Evolutionary conservation across 2,888 invertebrate species (phyloP).

Genomic region (Hemicrepidius hirtus): DNA sequence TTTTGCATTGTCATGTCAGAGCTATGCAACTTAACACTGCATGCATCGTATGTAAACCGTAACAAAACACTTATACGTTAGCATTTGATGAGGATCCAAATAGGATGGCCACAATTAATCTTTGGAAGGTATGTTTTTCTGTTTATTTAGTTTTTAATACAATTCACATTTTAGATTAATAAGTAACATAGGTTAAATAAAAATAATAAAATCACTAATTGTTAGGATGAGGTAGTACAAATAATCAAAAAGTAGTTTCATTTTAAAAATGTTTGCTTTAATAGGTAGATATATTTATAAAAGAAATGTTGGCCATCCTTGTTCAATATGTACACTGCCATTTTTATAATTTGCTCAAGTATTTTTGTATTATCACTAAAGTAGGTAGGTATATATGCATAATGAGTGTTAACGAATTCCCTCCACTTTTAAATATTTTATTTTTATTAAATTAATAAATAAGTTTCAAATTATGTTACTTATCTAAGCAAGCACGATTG

Average conservation of each 20-base stretch:
- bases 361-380: slow-evolving; percentile 45
- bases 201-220: too few relatives aligned
- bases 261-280: slow-evolving; percentile 6
- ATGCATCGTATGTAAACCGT: not conserved
- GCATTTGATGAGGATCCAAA: slow-evolving; percentile 6
- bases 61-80: not conserved
- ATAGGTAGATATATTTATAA: not conserved
- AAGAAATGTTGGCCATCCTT: slow-evolving; percentile 11
- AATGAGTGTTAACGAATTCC: not conserved
- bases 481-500: not conserved
- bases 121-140: not conserved
- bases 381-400: slow-evolving; percentile 7
- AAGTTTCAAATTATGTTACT: not conserved
- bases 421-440: slow-evolving; percentile 7
- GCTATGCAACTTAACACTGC: slow-evolving; percentile 14
- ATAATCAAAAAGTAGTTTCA: not conserved
- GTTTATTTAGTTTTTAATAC: too few relatives aligned
- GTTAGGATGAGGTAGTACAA: not conserved
- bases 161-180: too few relatives aligned
- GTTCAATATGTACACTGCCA: slow-evolving; percentile 49
- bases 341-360: slow-evolving; percentile 50
- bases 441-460: not conserved
- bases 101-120: not conserved
- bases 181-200: too few relatives aligned
- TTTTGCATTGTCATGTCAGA: slow-evolving; percentile 13